Evolutionary conservation across 37 sponge, comb jelly and placozoan species (phyloP), one percentile per base, ranked within the genome.

Genomic region (Lycopodina hypogea): DNA sequence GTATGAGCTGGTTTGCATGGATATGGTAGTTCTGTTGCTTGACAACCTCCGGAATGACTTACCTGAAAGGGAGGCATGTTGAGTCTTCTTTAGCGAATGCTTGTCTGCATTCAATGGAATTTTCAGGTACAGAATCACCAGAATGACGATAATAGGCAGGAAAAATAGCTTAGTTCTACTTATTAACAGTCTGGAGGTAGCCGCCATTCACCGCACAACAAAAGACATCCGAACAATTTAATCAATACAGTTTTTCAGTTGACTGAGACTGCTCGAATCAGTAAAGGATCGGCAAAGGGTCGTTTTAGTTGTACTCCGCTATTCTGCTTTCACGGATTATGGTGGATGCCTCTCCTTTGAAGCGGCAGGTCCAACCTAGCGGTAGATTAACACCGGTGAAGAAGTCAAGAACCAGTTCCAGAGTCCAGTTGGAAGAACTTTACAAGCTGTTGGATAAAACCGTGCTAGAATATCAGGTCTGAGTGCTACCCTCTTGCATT

Each of bases 391-490:
- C 48, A 6, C 38, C 45, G 1, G 28, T 57, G 60, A 80, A 69
- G 61, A 61, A 62, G 8, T 64, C 74, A 9, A 71, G 82, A n/a
- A 81, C 62, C 12, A 69, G 58, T n/a, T 75, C 78, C 21, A 69
- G 78, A 77, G 72, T 56, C 11, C 29, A 77, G 33, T 67, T 85
- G 12, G 68, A 79, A 38, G 52, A 85, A 22, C 65, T 38, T 18
- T 65, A 72, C 19, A 42, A 73, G 24, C 68, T 85, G 9, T 56
- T 85, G 30, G 37, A 37, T 30, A 62, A 75, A 40, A 89, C 89
- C 30, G 79, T 89, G 17, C 68, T 89, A 14, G 68, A 37, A 11
- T 79, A 89, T 34, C 84, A 89, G 84, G 89, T 89, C 48, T 12
- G 48, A 12, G 40, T 62, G n/a, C n/a, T 35, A 19, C 11, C 42